phyloP scores from a whole-genome alignment of 2,797 vertebrate species.

The Oryzias dopingdopingensis region DNA sequence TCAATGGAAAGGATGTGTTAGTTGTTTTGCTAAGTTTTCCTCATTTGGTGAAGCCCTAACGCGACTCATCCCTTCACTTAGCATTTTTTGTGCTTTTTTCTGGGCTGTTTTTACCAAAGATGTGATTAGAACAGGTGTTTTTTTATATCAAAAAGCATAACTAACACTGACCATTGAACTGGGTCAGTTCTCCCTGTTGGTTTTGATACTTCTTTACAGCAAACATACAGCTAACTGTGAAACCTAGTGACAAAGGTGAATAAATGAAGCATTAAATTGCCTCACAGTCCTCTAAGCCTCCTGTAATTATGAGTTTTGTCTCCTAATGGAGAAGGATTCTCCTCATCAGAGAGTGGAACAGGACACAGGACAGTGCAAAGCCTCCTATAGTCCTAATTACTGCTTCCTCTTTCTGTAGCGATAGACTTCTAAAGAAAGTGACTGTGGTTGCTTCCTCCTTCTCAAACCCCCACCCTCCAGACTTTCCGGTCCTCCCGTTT shows the following conservation, averaged over 20 bases:
- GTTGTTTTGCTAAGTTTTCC: no score
- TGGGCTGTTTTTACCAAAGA: no score
- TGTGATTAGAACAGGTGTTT: no score
- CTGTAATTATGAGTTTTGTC: conserved; percentile 59
- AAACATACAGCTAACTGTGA: conserved; percentile 24
- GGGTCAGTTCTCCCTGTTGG: conserved; percentile 3
- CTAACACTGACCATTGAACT: neutral
- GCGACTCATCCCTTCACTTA: no score
- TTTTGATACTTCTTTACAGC: conserved; percentile 21
- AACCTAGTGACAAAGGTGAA: conserved; percentile 50
- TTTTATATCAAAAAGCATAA: no score
- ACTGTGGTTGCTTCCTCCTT: conserved; percentile 20
- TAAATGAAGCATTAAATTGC: conserved; percentile 58
- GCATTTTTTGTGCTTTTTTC: no score
- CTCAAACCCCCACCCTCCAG: conserved; percentile 2
- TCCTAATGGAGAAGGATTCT: conserved; percentile 49
- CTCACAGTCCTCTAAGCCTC: conserved; percentile 43
- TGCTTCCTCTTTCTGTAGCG: conserved; percentile 53
- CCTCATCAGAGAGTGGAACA: conserved; percentile 15
- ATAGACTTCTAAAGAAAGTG: conserved; percentile 35
- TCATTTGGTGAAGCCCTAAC: no score
- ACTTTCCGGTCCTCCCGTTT: conserved; percentile 39
- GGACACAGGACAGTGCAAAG: conserved; percentile 24
- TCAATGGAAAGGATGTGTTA: no score
- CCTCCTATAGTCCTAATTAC: conserved; percentile 62